Conservation (phyloP, 2,888 invertebrate species). For the Poecilobothrus nobilitatus region DNA sequence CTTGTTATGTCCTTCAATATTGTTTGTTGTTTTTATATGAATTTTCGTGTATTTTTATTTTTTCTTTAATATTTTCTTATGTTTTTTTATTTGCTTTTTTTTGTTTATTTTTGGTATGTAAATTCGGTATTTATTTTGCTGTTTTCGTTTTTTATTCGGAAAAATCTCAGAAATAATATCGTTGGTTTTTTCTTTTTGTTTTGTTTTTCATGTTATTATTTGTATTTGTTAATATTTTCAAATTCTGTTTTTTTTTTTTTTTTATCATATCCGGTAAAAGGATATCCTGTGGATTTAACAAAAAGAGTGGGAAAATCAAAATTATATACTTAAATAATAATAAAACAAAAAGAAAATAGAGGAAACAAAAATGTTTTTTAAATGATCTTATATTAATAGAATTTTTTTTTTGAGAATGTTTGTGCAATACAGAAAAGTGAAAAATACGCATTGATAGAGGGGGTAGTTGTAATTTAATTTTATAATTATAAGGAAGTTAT, state of each 20-base stretch:
- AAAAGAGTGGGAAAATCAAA: conserved; percentile 1
- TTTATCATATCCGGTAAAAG: conserved; percentile 4
- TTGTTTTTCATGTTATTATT: neutral
- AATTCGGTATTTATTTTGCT: neutral
- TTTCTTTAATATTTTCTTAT: neutral
- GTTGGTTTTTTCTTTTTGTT: neutral
- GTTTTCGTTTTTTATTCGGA: neutral
- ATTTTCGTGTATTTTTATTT: neutral
- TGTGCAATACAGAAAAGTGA: no score
- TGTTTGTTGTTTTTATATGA: neutral
- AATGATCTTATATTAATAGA: neutral
- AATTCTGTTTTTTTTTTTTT: neutral
- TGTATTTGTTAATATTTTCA: neutral
- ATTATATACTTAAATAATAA: neutral
- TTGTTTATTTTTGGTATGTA: neutral
- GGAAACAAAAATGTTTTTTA: no score
- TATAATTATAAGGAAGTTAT: neutral
- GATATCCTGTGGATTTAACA: neutral
- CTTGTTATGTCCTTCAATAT: neutral
- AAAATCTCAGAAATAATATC: neutral
- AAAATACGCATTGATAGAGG: no score
- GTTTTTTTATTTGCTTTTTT: neutral
- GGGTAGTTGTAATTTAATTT: no score
- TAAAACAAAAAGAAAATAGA: no score
- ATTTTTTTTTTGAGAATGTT: no score